Percentiles rank a stretch among this genome's conserved stretches.
Evolutionary conservation across 2,113 vertebrate species (phyloP).

Genomic region (Carollia perspicillata): DNA sequence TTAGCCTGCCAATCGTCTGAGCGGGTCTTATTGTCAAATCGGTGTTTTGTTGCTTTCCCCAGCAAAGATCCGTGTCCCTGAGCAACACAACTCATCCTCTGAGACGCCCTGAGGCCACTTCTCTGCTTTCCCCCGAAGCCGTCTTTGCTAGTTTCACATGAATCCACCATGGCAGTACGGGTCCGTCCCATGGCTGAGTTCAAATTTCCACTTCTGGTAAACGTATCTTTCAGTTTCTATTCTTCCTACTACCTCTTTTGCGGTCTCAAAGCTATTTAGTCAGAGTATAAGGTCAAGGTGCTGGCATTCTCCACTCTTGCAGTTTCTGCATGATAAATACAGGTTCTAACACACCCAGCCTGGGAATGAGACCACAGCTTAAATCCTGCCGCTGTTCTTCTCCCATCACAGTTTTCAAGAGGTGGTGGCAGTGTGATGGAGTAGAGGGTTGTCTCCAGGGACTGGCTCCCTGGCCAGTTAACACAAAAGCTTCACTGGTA

Average conservation of each 20-base stretch:
- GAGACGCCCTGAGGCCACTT: too few relatives aligned
- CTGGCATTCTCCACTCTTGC: not conserved
- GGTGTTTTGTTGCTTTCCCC: not conserved
- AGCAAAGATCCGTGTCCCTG: not conserved
- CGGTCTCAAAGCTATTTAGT: not conserved
- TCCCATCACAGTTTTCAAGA: not conserved
- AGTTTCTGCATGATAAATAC: not conserved
- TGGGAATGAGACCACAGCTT: not conserved
- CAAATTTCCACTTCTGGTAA: not conserved
- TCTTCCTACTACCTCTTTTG: not conserved
- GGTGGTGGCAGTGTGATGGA: not conserved
- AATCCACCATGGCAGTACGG: rapidly evolving
- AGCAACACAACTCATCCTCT: not conserved
- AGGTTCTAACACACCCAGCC: not conserved
- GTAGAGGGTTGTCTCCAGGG: not conserved
- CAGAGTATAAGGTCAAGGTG: not conserved
- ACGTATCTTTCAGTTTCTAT: not conserved
- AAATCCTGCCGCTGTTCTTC: not conserved
- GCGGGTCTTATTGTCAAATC: not conserved
- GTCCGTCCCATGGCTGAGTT: not conserved
- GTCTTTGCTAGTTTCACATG: not conserved
- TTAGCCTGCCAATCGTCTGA: not conserved
- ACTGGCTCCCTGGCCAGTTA: not conserved
- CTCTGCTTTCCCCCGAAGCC: not conserved
- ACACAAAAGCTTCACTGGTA: not conserved